Conservation (phyloP, 1,140 invertebrate species). For the Polypedilum vanderplanki region DNA sequence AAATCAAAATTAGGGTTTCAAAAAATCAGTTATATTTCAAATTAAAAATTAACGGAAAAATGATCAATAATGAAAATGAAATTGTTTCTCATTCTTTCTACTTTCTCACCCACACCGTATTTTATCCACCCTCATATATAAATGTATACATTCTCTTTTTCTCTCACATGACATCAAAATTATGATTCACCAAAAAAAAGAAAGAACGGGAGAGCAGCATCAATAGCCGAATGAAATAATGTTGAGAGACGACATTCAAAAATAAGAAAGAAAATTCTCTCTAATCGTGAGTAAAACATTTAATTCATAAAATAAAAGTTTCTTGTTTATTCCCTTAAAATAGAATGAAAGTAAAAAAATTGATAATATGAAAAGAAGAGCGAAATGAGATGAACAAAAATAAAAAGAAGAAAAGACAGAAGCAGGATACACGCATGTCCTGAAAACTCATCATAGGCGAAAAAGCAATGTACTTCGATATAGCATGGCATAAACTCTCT, state of each 20-base stretch:
- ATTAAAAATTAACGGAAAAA: too few species aligned
- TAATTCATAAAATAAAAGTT: conserved; percentile 26
- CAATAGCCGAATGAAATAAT: neutral
- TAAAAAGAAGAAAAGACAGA: too few species aligned
- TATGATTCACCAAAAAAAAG: conserved; percentile 8
- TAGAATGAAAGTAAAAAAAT: too few species aligned
- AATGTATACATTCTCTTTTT: too few species aligned
- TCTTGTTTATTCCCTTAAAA: neutral
- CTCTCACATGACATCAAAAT: neutral
- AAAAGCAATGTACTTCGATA: conserved; percentile 11
- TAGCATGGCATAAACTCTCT: neutral
- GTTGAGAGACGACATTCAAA: neutral
- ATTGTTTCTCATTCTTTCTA: too few species aligned
- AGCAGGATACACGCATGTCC: conserved; percentile 27
- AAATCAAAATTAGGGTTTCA: too few species aligned
- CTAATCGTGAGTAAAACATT: conserved; percentile 21
- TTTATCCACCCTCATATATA: too few species aligned
- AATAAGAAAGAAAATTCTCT: neutral
- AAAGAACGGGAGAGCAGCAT: neutral
- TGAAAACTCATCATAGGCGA: conserved; percentile 24
- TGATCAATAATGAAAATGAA: too few species aligned
- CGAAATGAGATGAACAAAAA: too few species aligned
- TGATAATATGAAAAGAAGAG: too few species aligned
- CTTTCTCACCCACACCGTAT: too few species aligned
- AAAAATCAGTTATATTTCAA: too few species aligned